Evolutionary conservation across 2,888 invertebrate genomes (phyloP).

Genomic region (Phania funesta): DNA sequence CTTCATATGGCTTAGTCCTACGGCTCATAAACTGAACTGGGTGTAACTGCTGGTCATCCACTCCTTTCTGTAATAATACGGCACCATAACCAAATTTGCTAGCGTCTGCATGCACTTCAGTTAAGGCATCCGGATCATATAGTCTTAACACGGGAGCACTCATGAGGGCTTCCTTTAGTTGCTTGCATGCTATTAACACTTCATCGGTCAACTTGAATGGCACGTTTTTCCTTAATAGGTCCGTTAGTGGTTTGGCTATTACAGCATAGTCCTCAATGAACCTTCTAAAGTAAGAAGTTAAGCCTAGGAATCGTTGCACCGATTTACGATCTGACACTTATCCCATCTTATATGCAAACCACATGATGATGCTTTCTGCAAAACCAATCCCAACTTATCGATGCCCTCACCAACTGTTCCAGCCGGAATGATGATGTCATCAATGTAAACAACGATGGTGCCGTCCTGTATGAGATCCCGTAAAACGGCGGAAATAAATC

Average conservation of each 20-base stretch:
- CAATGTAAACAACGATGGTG: background rate
- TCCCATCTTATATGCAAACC: background rate
- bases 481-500: background rate
- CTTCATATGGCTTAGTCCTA: conserved; percentile 71
- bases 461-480: conserved; percentile 6
- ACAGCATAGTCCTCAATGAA: too few relatives aligned
- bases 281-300: too few relatives aligned
- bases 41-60: conserved; percentile 70
- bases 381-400: background rate
- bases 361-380: conserved; percentile 42
- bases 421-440: conserved; percentile 33
- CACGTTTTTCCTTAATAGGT: background rate
- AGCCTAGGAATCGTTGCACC: background rate
- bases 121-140: background rate
- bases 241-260: too few relatives aligned
- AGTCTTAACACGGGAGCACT: background rate
- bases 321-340: background rate
- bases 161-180: background rate
- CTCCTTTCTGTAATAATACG: conserved; percentile 70
- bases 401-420: conserved; percentile 28
- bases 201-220: background rate
- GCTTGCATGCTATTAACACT: background rate
- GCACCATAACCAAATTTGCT: conserved; percentile 61
- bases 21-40: conserved; percentile 73
- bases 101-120: background rate